Conservation (phyloP, 2,113 vertebrate genomes). For the Tretioscincus oriximinensis region DNA sequence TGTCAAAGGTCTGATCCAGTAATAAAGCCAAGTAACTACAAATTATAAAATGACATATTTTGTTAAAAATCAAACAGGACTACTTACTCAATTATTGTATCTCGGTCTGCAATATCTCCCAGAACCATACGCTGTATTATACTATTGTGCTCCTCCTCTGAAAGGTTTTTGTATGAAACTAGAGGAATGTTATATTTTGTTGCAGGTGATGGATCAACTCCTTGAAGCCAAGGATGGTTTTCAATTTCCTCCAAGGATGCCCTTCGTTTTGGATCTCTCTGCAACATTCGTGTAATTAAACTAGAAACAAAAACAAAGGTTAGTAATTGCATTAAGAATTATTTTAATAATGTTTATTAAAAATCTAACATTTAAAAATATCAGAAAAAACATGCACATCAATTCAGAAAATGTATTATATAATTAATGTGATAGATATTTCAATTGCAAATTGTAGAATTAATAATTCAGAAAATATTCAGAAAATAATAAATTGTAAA, state of each 20-base stretch:
- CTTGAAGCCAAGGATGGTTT: constrained; percentile 92
- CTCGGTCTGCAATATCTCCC: constrained; percentile 92
- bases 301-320: constrained; percentile 68
- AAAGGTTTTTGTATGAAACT: constrained; percentile 95
- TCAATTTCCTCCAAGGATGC: constrained; percentile 96
- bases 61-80: not conserved
- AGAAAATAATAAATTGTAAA: too few species aligned
- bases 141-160: constrained; percentile 95
- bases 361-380: too few species aligned
- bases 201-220: constrained; percentile 95
- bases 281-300: constrained; percentile 95
- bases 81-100: constrained; percentile 93
- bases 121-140: constrained; percentile 99
- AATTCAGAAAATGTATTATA: too few species aligned
- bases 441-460: too few species aligned
- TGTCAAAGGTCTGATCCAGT: not conserved
- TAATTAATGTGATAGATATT: too few species aligned
- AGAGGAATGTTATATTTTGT: constrained; percentile 95
- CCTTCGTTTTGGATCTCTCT: constrained; percentile 91
- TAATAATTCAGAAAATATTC: too few species aligned
- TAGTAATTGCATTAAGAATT: constrained; percentile 24
- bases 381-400: too few species aligned
- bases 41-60: not conserved
- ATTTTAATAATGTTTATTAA: not conserved
- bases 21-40: not conserved